These are phyloP conservation scores for Dendrocincla tyrannina DNA, from an alignment of 2,797 vertebrate genomes.

Conservation along the genomic window DNA sequence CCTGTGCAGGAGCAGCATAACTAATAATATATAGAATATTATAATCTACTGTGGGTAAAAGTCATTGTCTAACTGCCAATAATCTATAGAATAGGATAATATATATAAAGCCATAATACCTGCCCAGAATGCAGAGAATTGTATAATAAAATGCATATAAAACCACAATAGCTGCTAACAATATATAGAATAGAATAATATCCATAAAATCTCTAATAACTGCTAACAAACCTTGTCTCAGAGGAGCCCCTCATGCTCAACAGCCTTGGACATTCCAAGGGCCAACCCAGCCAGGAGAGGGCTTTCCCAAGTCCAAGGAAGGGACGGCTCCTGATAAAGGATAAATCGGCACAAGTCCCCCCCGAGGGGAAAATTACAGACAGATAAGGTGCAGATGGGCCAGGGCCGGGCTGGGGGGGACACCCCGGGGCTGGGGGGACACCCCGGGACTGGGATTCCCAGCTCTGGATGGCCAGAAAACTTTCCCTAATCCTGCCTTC, in stretches of 20 bases:
- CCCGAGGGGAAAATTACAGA: not conserved
- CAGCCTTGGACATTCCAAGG: accelerated
- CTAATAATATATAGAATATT: not conserved
- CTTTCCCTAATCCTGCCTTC: conserved; percentile 9
- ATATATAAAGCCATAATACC: not conserved
- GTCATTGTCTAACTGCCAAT: not conserved
- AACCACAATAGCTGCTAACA: not conserved
- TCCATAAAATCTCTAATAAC: too few relatives aligned
- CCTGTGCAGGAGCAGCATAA: accelerated
- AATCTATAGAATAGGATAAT: not conserved
- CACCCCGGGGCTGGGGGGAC: not conserved
- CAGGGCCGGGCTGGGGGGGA: not conserved
- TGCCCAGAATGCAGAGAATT: not conserved
- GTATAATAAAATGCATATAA: not conserved
- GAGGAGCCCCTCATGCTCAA: not conserved
- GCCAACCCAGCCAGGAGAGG: not conserved
- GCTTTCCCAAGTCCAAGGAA: not conserved
- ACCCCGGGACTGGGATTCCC: not conserved
- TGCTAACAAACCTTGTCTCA: not conserved
- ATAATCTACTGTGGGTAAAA: not conserved
- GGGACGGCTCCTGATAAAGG: accelerated
- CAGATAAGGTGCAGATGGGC: not conserved
- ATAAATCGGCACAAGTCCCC: not conserved
- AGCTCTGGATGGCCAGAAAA: not conserved
- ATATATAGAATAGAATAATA: not conserved